Evolutionary conservation across 2,797 vertebrate species (phyloP), one percentile per base, ranked within the genome.

Genomic region (Toxotes lorentzi): DNA sequence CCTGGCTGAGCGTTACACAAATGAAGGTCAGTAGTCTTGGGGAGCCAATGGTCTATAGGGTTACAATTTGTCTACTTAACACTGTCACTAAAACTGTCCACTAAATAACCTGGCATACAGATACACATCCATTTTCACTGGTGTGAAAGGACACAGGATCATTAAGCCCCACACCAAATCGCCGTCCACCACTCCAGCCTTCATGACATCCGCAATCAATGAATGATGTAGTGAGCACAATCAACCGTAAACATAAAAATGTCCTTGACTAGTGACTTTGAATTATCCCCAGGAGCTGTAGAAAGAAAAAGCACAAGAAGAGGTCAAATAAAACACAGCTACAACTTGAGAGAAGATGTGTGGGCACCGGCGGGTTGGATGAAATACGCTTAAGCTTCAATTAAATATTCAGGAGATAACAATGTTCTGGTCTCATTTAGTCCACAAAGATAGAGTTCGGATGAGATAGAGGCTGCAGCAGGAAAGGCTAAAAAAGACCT

Each of bases 21-120:
- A 81, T 73, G 61, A 85, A 81, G 83, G 81, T 90, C 81, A 78
- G 69, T 59, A 54, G 43, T 38, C 19, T 51, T 23, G 24, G 23
- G 32, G 66, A 56, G 57, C 53, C 14, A 2, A 50, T 60, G 35
- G 45, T 41, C 34, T 67, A 12, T 7, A 5, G 61, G 48, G 63
- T 61, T 30, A 4, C 41, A 27, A 78, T 88, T 63, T 77, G 66
- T 86, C 67, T 75, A 43, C 66, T 80, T 77, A 79, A 86, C 24
- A 13, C 38, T 35, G 40, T 23, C 74, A 66, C 50, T 89, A 51
- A 79, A 88, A 50, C 73, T 61, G 71, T 70, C 27, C 30, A 68
- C 30, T 79, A 70, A 81, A 83, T 82, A 61, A 79, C 60, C 62
- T 43, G 13, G 72, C 13, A 58, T 38, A 50, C 70, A 66, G 27